phyloP scores from a whole-genome alignment of 2,888 invertebrate species.

The Tipula lateralis region DNA sequence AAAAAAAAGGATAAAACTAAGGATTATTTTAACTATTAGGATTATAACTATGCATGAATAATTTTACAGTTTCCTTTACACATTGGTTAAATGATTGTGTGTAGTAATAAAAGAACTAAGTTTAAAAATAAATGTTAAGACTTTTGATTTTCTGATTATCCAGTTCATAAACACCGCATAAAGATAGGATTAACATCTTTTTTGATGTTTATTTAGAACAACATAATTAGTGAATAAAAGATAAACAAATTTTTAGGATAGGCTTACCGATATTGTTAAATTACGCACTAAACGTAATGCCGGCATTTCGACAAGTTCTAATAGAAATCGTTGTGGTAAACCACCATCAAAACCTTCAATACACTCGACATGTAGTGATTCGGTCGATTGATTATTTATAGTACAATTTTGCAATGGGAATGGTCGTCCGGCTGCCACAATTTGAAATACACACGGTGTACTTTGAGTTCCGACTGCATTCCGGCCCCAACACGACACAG shows the following conservation, averaged over 20 bases:
- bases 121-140: background rate
- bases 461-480: constrained; percentile 80
- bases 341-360: constrained; percentile 85
- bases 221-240: background rate
- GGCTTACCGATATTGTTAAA: constrained; percentile 46
- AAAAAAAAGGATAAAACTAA: background rate
- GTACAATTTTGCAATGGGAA: constrained; percentile 83
- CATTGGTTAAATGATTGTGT: background rate
- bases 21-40: background rate
- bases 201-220: background rate
- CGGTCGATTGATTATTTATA: constrained; percentile 78
- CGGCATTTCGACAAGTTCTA: constrained; percentile 72
- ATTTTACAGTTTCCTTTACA: background rate
- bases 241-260: background rate
- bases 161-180: constrained; percentile 9
- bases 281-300: constrained; percentile 53
- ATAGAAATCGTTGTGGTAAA: constrained; percentile 77
- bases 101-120: background rate
- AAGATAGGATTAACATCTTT: background rate
- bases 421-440: constrained; percentile 80
- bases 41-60: background rate
- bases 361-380: constrained; percentile 79
- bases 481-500: constrained; percentile 80
- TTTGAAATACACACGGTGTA: constrained; percentile 79
- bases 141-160: background rate